Percentiles rank a stretch among this genome's conserved stretches.
Evolutionary conservation across 2,888 invertebrate species (phyloP).

Genomic region (Tenthredo livida): DNA sequence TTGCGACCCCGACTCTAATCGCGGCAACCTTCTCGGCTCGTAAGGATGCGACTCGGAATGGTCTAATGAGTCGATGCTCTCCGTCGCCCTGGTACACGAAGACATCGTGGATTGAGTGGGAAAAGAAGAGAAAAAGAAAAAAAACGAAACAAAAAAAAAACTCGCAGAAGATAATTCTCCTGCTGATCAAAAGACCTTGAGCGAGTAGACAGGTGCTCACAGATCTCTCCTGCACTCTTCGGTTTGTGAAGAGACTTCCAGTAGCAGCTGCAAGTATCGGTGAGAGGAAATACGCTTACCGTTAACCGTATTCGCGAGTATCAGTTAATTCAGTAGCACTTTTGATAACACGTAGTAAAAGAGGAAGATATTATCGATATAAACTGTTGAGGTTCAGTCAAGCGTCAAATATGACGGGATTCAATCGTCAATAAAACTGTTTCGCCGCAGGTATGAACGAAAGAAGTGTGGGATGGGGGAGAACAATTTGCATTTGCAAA

Average conservation of each 20-base stretch:
- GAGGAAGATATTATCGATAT: background rate
- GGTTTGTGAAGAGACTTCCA: background rate
- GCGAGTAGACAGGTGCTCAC: background rate
- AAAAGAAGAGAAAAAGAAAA: background rate
- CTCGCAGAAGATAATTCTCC: background rate
- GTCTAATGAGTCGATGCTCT: slow-evolving; percentile 42
- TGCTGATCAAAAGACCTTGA: slow-evolving; percentile 4
- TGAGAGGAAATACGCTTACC: background rate
- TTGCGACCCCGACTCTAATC: slow-evolving; percentile 42
- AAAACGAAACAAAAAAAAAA: background rate
- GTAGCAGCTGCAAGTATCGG: background rate
- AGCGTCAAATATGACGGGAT: slow-evolving; percentile 43
- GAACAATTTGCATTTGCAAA: background rate
- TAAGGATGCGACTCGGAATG: background rate
- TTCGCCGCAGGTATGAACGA: slow-evolving; percentile 60
- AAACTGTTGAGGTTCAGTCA: slow-evolving; percentile 47
- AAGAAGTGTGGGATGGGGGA: slow-evolving; percentile 39
- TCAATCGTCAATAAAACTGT: slow-evolving; percentile 61
- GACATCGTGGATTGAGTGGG: background rate
- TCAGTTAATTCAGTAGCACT: background rate
- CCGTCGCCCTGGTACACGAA: background rate
- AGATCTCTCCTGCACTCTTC: background rate
- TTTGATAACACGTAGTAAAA: background rate
- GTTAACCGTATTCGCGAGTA: background rate
- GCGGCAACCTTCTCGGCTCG: slow-evolving; percentile 31